These are phyloP conservation scores for Drosophila emarginata DNA, from an alignment of 2,888 invertebrate genomes.

Conservation along the genomic window DNA sequence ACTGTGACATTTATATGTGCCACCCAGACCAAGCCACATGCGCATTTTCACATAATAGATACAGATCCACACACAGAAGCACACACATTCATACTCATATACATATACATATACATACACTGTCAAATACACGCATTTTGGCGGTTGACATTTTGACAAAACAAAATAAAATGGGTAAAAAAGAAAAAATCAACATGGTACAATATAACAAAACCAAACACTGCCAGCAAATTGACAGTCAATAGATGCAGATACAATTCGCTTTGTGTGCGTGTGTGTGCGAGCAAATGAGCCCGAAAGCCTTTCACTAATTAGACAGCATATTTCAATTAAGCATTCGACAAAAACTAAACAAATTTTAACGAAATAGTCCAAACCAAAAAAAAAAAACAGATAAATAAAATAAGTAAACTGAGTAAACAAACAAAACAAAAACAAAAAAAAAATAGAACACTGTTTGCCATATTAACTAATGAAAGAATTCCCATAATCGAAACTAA, in stretches of 20 bases:
- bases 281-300: constrained; percentile 50
- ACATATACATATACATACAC: constrained; percentile 14
- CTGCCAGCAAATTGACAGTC: constrained; percentile 39
- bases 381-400: background rate
- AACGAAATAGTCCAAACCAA: constrained; percentile 17
- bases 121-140: constrained; percentile 59
- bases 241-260: constrained; percentile 45
- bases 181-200: constrained; percentile 23
- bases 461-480: constrained; percentile 25
- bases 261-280: background rate
- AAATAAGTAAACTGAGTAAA: background rate
- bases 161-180: constrained; percentile 11
- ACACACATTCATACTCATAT: background rate
- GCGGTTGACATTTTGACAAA: constrained; percentile 64
- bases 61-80: constrained; percentile 16
- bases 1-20: constrained; percentile 69
- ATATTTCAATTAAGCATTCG: constrained; percentile 61
- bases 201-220: constrained; percentile 9
- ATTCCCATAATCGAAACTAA: constrained; percentile 33
- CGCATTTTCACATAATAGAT: constrained; percentile 70
- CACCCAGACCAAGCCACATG: constrained; percentile 58
- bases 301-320: constrained; percentile 62
- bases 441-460: constrained; percentile 10
- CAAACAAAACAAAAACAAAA: background rate
- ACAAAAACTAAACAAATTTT: constrained; percentile 34